These are phyloP conservation scores for Xestia c-nigrum DNA, from an alignment of 2,888 invertebrate genomes.

Conservation along the genomic window DNA sequence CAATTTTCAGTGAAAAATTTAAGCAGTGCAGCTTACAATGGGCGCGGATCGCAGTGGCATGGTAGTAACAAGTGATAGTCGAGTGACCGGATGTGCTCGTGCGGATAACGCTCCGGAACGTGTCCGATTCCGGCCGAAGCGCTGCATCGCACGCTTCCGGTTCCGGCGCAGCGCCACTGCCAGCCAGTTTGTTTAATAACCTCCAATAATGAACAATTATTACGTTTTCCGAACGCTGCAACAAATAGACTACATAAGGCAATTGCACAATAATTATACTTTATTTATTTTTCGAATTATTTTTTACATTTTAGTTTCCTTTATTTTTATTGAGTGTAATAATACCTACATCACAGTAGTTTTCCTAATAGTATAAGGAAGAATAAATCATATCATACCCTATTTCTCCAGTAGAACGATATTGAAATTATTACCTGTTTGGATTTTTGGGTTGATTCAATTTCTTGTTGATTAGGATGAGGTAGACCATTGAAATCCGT, in stretches of 20 bases:
- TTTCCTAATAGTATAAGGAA: neutral
- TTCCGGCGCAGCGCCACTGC: conserved; percentile 69
- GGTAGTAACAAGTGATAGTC: conserved; percentile 68
- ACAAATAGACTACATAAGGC: conserved; percentile 21
- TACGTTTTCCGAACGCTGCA: conserved; percentile 54
- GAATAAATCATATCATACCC: neutral
- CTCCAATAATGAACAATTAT: conserved; percentile 69
- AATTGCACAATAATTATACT: neutral
- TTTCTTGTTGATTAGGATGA: neutral
- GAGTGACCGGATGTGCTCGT: conserved; percentile 76
- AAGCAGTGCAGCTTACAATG: conserved; percentile 58
- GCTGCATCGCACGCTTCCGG: conserved; percentile 71
- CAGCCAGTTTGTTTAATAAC: conserved; percentile 74
- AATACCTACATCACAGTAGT: neutral
- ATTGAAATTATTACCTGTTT: neutral
- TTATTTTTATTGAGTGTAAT: neutral
- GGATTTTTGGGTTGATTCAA: neutral
- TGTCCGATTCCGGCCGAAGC: conserved; percentile 76
- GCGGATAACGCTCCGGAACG: conserved; percentile 86
- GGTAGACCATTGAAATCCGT: neutral
- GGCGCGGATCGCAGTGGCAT: conserved; percentile 51
- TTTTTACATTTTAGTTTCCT: neutral
- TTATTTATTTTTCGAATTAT: neutral
- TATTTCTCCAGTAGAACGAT: neutral
- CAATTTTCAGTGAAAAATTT: conserved; percentile 53